These are phyloP conservation scores for Uria aalge DNA, from an alignment of 2,113 vertebrate genomes.

Conservation along the genomic window DNA sequence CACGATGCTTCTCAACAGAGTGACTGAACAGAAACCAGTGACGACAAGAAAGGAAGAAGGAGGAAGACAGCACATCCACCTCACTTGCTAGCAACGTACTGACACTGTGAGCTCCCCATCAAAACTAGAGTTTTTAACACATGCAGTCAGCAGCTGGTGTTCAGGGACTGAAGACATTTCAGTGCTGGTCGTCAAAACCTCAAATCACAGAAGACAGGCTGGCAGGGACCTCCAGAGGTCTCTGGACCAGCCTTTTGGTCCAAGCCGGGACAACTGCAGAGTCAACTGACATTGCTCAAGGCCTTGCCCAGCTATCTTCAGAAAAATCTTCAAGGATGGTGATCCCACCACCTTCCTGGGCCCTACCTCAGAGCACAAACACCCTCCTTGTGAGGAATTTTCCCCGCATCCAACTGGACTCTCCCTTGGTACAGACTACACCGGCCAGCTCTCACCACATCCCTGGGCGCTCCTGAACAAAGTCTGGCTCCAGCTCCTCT, in stretches of 20 bases:
- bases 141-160: not conserved
- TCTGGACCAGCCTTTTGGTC: not conserved
- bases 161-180: not conserved
- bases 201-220: no score
- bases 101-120: not conserved
- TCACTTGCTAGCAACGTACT: not conserved
- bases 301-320: not conserved
- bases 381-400: not conserved
- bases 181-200: not conserved
- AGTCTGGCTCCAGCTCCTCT: not conserved
- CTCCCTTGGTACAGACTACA: not conserved
- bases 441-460: no score
- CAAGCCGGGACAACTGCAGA: not conserved
- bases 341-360: not conserved
- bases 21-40: not conserved
- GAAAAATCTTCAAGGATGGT: not conserved
- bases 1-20: rapidly evolving
- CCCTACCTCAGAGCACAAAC: not conserved
- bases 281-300: not conserved
- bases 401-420: not conserved
- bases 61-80: not conserved
- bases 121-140: not conserved
- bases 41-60: no score
- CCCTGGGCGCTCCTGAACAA: not conserved
- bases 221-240: not conserved